Evolutionary conservation across 1,140 invertebrate species (phyloP), one percentile per base, ranked within the genome.

Genomic region (Leptoteleia sp.): DNA sequence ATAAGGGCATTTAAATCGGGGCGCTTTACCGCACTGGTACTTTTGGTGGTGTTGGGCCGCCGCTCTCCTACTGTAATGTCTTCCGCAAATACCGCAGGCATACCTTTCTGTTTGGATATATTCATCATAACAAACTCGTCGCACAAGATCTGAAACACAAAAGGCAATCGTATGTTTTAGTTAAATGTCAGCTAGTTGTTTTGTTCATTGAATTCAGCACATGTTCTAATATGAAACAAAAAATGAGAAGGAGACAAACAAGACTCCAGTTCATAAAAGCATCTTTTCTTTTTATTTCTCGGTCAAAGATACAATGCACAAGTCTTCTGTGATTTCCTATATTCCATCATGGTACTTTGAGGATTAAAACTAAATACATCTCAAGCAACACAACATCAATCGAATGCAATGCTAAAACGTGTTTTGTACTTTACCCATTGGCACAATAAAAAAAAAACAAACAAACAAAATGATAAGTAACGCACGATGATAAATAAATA

Each of bases 1-100:
- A 59, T 87, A 82, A 0, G 85, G 85, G 57, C 89, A 90, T 25
- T 80, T 79, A 57, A 89, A 89, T 5, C 84, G 81, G 0, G 89
- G 88, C 15, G 81, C 76, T 31, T 85, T 83, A 5, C 87, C 88
- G 62, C 90, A 90, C 48, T 90, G 88, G 59, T 85, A 89, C 12
- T 83, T 85, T 50, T 85, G 82, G 48, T 90, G 90, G 79, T 79
- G 91, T 87, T 65, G 87, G 80, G 64, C 88, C 82, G 57, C 89
- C 84, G 84, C 92, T 88, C 42, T 88, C 84, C 71, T 90, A 87
- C 65, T 89, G 78, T 92, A 92, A 47, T 88, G 81, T 8, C 88
- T 89, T 0, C 87, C 90, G 68, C 92, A 92, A 19, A 88, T 87
- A 33, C 88, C 87, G 77, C 93, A 93, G 0, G 65, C 31, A 35